A percentile compares a stretch with the other conserved stretches of the same genome.
phyloP scores from a whole-genome alignment of 2,888 invertebrate species.

The Andricus curvator region DNA sequence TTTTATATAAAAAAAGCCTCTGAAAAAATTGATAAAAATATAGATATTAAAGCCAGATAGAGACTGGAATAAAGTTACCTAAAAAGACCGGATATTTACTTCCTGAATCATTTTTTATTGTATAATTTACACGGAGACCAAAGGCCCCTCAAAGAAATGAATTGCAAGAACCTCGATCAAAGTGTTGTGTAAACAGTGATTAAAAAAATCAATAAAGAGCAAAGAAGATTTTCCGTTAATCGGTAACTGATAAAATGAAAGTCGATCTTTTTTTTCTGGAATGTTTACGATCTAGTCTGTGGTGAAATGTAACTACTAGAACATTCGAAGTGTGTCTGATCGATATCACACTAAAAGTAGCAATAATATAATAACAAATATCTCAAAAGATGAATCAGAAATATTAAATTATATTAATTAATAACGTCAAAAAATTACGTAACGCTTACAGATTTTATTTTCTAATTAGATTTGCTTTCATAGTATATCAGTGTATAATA shows the following conservation, averaged over 20 bases:
- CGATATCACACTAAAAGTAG: too few relatives aligned
- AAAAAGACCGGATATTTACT: constrained; percentile 24
- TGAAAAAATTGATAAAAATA: not conserved
- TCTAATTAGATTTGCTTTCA: too few relatives aligned
- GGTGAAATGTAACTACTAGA: too few relatives aligned
- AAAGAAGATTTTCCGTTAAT: not conserved
- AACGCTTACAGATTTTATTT: too few relatives aligned
- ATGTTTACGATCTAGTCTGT: too few relatives aligned
- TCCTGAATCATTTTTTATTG: constrained; percentile 11
- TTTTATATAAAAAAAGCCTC: not conserved
- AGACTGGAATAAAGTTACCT: too few relatives aligned
- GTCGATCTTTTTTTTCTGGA: not conserved
- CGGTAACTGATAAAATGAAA: not conserved
- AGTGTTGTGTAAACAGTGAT: not conserved
- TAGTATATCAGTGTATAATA: too few relatives aligned
- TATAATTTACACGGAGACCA: not conserved
- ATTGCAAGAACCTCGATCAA: not conserved
- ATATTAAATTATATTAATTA: too few relatives aligned
- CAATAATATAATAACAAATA: too few relatives aligned
- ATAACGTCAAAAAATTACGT: too few relatives aligned
- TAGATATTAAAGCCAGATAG: not conserved
- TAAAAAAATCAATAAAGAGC: not conserved
- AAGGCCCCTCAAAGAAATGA: not conserved
- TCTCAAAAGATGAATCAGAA: too few relatives aligned
- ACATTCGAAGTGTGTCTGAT: too few relatives aligned